phyloP scores from a whole-genome alignment of 2,888 invertebrate genomes.

The Mimumesa dahlbomi region DNA sequence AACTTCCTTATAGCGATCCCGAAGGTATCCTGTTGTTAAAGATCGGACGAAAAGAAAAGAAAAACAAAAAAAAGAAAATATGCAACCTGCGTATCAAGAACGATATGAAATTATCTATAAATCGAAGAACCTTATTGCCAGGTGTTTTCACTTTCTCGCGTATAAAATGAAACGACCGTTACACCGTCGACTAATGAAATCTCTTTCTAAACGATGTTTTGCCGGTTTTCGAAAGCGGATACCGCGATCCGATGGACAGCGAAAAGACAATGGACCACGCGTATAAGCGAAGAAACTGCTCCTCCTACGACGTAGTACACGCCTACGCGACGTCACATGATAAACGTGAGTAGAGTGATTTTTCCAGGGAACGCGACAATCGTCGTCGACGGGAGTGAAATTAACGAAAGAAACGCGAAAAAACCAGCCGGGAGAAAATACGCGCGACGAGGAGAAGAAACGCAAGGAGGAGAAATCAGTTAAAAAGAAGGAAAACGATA shows the following conservation, averaged over 20 bases:
- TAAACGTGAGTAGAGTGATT: constrained; percentile 45
- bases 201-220: background rate
- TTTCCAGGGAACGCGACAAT: constrained; percentile 42
- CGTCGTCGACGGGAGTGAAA: constrained; percentile 19
- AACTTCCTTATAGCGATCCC: constrained; percentile 56
- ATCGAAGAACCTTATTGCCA: background rate
- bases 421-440: background rate
- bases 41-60: too few relatives aligned
- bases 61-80: too few relatives aligned
- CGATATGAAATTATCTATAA: background rate
- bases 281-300: constrained; percentile 58
- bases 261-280: constrained; percentile 61
- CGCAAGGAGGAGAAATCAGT: background rate
- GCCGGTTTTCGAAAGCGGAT: constrained; percentile 51
- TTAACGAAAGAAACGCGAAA: background rate
- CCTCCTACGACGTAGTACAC: constrained; percentile 59
- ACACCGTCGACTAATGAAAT: constrained; percentile 15
- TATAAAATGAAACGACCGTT: background rate
- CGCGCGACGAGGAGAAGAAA: background rate
- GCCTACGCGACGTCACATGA: constrained; percentile 61
- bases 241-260: constrained; percentile 50
- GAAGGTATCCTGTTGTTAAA: too few relatives aligned
- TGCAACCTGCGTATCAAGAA: too few relatives aligned
- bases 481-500: constrained; percentile 23
- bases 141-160: too few relatives aligned